A percentile compares a stretch with the other conserved stretches of the same genome.
Evolutionary conservation across 2,797 vertebrate genomes (phyloP).

Genomic region (Podargus strigoides): DNA sequence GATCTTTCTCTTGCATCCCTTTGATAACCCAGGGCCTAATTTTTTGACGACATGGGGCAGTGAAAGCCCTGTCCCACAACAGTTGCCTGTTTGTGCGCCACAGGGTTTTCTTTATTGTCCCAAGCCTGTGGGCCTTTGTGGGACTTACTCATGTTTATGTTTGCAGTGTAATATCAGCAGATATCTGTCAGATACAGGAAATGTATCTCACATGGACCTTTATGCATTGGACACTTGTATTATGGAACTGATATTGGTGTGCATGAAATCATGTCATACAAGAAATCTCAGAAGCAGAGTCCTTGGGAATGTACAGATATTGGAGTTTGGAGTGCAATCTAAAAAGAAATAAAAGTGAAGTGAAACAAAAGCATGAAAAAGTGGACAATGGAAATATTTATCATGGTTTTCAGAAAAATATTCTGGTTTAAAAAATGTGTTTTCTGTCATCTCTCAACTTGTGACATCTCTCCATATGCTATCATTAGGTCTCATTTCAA

Average conservation of each 20-base stretch:
- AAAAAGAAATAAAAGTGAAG: not conserved
- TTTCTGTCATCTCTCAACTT: not conserved
- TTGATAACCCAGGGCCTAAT: not conserved
- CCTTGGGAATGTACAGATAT: not conserved
- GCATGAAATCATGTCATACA: not conserved
- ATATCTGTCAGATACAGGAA: not conserved
- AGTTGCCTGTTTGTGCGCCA: fast-evolving
- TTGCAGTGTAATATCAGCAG: not conserved
- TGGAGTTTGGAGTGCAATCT: not conserved
- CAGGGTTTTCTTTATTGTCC: not conserved
- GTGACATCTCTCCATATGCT: not conserved
- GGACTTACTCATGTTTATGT: not conserved
- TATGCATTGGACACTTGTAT: not conserved
- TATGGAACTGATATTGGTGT: not conserved
- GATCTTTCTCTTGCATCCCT: not conserved
- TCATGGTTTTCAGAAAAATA: not conserved
- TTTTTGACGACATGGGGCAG: not conserved
- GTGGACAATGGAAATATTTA: not conserved
- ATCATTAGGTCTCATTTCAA: not conserved
- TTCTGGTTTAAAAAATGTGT: not conserved
- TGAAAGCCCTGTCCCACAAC: not conserved
- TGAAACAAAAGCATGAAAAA: not conserved
- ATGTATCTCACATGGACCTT: not conserved
- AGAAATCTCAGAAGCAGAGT: not conserved
- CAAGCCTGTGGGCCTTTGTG: not conserved